Conservation (phyloP, 1,140 invertebrate species). For the Armadillidium nasatum region DNA sequence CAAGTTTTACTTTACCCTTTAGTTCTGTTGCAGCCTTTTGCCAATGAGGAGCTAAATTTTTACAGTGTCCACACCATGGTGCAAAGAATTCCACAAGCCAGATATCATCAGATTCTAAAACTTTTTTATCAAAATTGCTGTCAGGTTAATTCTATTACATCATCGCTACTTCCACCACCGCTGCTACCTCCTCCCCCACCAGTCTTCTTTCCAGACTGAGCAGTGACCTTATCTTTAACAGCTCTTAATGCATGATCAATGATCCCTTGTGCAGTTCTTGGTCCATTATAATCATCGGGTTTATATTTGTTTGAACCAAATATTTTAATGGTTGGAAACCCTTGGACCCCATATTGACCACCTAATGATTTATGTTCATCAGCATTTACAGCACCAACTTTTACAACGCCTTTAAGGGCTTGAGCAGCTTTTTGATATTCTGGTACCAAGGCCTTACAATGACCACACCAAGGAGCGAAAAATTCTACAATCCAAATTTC, state of each 20-base stretch:
- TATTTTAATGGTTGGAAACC: constrained; percentile 96
- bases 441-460: constrained; percentile 73
- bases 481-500: constrained; percentile 91
- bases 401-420: constrained; percentile 85
- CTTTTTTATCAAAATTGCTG: constrained; percentile 85
- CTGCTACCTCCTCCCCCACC: constrained; percentile 45
- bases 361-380: constrained; percentile 81
- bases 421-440: constrained; percentile 84
- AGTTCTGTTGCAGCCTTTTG: constrained; percentile 85
- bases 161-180: constrained; percentile 52
- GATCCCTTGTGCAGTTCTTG: constrained; percentile 76
- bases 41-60: constrained; percentile 93
- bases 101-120: constrained; percentile 83
- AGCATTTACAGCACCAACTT: constrained; percentile 89
- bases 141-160: constrained; percentile 93
- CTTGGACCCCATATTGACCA: constrained; percentile 73
- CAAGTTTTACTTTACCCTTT: constrained; percentile 87
- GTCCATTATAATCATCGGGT: constrained; percentile 80
- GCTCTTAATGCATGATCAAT: constrained; percentile 75
- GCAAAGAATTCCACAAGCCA: constrained; percentile 98
- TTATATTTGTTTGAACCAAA: constrained; percentile 82
- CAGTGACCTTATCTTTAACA: constrained; percentile 63
- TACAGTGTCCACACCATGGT: constrained; percentile 95
- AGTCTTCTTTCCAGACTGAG: constrained; percentile 59
- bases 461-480: constrained; percentile 85